These are phyloP conservation scores for Tenebrosternarchus preto DNA, from an alignment of 2,113 vertebrate species.

Conservation along the genomic window DNA sequence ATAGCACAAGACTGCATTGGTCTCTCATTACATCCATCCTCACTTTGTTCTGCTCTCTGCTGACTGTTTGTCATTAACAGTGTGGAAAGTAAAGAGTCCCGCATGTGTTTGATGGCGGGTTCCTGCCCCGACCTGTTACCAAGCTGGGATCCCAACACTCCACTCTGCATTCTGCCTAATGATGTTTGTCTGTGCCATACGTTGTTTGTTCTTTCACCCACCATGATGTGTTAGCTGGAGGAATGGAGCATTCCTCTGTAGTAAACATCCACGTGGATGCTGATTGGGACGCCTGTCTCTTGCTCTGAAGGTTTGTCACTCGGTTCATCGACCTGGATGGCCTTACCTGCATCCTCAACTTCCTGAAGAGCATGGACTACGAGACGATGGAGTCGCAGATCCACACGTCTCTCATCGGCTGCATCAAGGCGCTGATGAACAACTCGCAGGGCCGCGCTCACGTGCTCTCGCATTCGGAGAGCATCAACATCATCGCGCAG, in stretches of 20 bases:
- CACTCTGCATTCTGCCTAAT: not conserved
- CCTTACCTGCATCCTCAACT: conserved; percentile 94
- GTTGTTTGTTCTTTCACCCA: not conserved
- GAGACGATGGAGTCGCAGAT: conserved; percentile 97
- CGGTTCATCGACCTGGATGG: conserved; percentile 98
- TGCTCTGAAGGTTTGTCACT: conserved; percentile 87
- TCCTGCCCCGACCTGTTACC: conserved; percentile 8
- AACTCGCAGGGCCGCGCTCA: conserved; percentile 97
- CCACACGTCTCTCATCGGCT: conserved; percentile 98
- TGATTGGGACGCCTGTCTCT: conserved; percentile 18
- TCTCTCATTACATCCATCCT: conserved; percentile 7
- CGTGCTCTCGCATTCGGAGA: conserved; percentile 93
- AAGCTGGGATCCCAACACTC: not conserved
- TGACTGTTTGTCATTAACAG: conserved; percentile 11
- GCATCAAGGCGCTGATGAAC: conserved; percentile 99
- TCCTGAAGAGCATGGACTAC: conserved; percentile 98
- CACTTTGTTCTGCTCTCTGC: conserved; percentile 6
- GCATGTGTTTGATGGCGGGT: conserved; percentile 5
- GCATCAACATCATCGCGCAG: conserved; percentile 97
- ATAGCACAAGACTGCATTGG: not conserved
- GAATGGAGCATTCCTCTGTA: no score
- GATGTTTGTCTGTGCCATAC: not conserved
- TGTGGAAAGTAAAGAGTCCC: conserved; percentile 12
- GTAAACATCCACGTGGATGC: no score
- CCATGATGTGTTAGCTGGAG: not conserved